Base-by-base conservation (phyloP, 2,113 vertebrate species). In the Odontophorus gujanensis region DNA sequence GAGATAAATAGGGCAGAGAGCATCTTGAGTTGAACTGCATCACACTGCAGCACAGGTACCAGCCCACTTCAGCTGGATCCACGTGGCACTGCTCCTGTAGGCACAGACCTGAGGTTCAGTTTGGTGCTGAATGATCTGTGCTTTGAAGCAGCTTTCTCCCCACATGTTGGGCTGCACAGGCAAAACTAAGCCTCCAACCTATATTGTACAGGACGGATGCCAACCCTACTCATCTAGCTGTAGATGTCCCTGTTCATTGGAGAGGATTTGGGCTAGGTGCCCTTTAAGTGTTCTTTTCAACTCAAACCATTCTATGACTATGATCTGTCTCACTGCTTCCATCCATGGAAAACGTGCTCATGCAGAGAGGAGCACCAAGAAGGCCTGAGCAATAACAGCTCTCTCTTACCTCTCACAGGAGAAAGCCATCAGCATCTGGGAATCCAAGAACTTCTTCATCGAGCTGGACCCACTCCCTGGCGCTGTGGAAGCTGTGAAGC, bases 371-470 rank as follows among this genome's bases (percentile, higher is more conserved):
- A 53, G 51, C 25, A 53, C 55, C 51, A n/a, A 76, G 59, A 58
- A 78, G n/a, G 36, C 30, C 28, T 25, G 9, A 63, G 40, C 55
- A 58, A 7, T 96, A 87, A 96, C 22, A 3, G 12, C 34, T 67
- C 36, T 85, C 34, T 85, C 34, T 95, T 51, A 13, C 13, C 42
- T 19, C 84, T 61, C 94, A 10, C 90, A 99, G 99, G 98, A 98
- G 71, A 99, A 99, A 97, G 99, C 99, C 79, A 98, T 98, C 68
- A 99, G 99, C 96, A 99, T 99, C 93, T 99, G 99, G 99, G 98
- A 99, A 94, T 98, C 99, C 9, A 98, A 99, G 96, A 97, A 98
- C 90, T 99, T 99, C 97, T 99, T 99, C 96, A 95, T 98, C 0
- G 99, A 99, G 43, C 97, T 99, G 47, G 98, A 99, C 8, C 99